These are phyloP conservation scores for Amyelois transitella DNA, from an alignment of 1,140 invertebrate genomes.

Conservation along the genomic window DNA sequence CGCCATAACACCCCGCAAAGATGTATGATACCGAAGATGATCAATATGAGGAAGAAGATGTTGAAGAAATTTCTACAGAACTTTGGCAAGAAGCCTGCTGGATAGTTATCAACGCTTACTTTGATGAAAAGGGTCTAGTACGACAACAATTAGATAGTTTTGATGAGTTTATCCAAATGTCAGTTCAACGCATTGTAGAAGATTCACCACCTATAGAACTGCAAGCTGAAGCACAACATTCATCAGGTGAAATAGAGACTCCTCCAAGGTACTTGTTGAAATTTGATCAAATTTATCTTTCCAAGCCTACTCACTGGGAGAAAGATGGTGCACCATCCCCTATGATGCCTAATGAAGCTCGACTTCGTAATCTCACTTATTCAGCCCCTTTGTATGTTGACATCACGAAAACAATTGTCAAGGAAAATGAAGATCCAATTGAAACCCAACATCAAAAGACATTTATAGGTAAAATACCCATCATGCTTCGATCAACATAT, in stretches of 20 bases:
- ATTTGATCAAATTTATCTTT: constrained; percentile 99
- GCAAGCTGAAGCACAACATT: constrained; percentile 98
- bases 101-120: constrained; percentile 99
- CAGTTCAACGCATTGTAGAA: constrained; percentile 98
- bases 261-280: constrained; percentile 94
- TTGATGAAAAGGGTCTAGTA: constrained; percentile 99
- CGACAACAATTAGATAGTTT: constrained; percentile 98
- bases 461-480: constrained; percentile 99
- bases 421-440: constrained; percentile 92
- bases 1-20: too few species aligned
- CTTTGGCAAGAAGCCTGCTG: constrained; percentile 99
- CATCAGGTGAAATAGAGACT: constrained; percentile 92
- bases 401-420: constrained; percentile 96
- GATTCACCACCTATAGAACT: constrained; percentile 98
- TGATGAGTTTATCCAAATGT: constrained; percentile 99
- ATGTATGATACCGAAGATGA: constrained; percentile 76
- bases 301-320: constrained; percentile 99
- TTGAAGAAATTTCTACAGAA: constrained; percentile 94
- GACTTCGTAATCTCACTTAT: constrained; percentile 91
- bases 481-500: constrained; percentile 98
- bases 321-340: constrained; percentile 98
- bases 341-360: constrained; percentile 99
- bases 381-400: constrained; percentile 99
- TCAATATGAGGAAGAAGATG: constrained; percentile 85
- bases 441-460: constrained; percentile 98